Percentiles rank a stretch among this genome's conserved stretches.
These are phyloP conservation scores for Anguilla obscura DNA, from an alignment of 2,797 vertebrate genomes.

Conservation along the genomic window DNA sequence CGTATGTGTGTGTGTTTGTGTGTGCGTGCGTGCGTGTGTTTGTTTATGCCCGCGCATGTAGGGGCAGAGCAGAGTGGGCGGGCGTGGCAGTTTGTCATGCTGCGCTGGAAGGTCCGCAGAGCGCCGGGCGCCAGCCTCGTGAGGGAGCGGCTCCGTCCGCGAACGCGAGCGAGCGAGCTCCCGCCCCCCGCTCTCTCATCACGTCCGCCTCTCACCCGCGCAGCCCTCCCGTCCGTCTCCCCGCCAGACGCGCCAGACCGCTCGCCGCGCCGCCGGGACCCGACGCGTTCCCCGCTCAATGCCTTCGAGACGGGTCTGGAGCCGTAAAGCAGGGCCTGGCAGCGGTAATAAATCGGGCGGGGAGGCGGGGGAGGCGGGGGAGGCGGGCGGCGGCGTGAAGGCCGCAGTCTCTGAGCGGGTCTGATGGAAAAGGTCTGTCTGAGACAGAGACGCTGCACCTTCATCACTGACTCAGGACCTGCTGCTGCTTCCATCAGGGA, in stretches of 20 bases:
- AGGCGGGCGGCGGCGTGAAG: not conserved
- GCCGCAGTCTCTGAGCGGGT: not conserved
- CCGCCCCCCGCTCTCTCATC: constrained; percentile 34
- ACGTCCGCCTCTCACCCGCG: constrained; percentile 40
- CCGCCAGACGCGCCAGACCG: not conserved
- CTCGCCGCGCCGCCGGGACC: not conserved
- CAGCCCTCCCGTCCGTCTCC: constrained; percentile 19
- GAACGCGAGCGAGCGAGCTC: constrained; percentile 39
- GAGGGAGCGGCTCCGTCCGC: constrained; percentile 17
- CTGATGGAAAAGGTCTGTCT: not conserved
- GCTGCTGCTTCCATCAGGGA: not conserved
- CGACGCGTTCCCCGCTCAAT: not conserved
- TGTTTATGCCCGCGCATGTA: not conserved
- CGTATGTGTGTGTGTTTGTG: constrained; percentile 3
- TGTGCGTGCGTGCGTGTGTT: not conserved
- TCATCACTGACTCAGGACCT: not conserved
- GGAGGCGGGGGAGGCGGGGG: not conserved
- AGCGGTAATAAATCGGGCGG: not conserved
- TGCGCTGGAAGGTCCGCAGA: constrained; percentile 31
- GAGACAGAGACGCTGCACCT: not conserved
- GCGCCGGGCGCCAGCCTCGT: constrained; percentile 10
- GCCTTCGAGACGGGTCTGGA: not conserved
- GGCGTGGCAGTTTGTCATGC: constrained; percentile 24
- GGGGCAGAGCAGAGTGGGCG: not conserved
- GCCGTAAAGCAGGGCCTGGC: not conserved